A percentile compares a stretch with the other conserved stretches of the same genome.
Conservation (phyloP, 2,113 vertebrate species). For the Furnarius figulus region DNA sequence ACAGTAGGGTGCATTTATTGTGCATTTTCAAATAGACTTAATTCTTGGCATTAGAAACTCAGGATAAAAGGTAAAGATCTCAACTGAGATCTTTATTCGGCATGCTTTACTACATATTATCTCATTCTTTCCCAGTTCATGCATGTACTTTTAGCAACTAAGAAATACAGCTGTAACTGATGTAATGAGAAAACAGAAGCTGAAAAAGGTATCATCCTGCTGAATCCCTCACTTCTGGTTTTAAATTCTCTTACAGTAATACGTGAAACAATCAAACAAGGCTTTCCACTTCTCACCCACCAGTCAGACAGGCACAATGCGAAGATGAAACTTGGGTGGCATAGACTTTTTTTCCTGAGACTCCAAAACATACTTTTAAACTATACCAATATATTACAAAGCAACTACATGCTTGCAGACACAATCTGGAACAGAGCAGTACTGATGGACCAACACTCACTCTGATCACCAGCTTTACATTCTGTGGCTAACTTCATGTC, state of each 20-base stretch:
- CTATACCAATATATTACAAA: neutral
- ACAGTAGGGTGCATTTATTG: slow-evolving; percentile 82
- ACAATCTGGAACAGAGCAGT: rapidly evolving
- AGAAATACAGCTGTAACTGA: slow-evolving; percentile 60
- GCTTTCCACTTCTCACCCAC: neutral
- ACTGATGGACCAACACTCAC: neutral
- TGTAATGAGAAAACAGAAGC: slow-evolving; percentile 74
- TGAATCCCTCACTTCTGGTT: slow-evolving; percentile 33
- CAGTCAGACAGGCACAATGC: neutral
- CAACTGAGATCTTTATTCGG: slow-evolving; percentile 87
- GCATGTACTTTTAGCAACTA: slow-evolving; percentile 74
- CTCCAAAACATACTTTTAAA: neutral
- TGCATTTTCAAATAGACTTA: slow-evolving; percentile 82
- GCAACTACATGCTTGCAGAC: neutral
- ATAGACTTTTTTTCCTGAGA: neutral
- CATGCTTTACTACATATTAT: slow-evolving; percentile 84
- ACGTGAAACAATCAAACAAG: slow-evolving; percentile 49
- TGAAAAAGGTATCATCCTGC: slow-evolving; percentile 48
- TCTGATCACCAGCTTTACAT: neutral
- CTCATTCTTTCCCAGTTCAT: slow-evolving; percentile 82
- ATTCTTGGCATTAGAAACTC: slow-evolving; percentile 82
- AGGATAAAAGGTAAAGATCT: slow-evolving; percentile 86
- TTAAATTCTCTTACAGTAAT: slow-evolving; percentile 44
- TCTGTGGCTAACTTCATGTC: neutral
- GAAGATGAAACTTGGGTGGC: neutral